Base-by-base conservation (phyloP, 1,140 invertebrate genomes). In the Theocolax elegans region DNA sequence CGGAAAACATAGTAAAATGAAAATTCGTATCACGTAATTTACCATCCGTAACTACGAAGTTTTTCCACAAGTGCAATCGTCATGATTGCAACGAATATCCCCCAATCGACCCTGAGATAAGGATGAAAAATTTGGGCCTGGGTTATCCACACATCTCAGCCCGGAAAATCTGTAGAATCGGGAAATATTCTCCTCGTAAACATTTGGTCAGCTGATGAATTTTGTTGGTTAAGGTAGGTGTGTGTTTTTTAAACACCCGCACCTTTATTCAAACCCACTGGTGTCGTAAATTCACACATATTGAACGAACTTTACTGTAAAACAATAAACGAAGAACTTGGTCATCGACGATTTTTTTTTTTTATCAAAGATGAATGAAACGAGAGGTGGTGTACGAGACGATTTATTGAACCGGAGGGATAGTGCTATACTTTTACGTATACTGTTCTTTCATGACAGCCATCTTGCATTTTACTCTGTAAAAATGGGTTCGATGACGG, bases 41-140 rank as follows among this genome's bases (percentile, higher is more conserved):
- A 74, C 73, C 73, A 74, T 31, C 73, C 73, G 49, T 25, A 63
- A 9, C 72, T 62, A 10, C 66, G 69, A 1, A 74, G 67, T 27
- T 68, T 66, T 3, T 74, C 56, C 54, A 72, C 63, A 2, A 59
- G 17, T 23, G 51, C 29, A 29, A 71, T 59, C 27, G 60, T 64
- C 68, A 65, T 71, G 35, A 21, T 60, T 4, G 17, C 27, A 15
- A n/a, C n/a, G n/a, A n/a, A n/a, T n/a, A n/a, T n/a, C n/a, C n/a
- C n/a, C n/a, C n/a, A n/a, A n/a, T n/a, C n/a, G n/a, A n/a, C n/a
- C n/a, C n/a, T n/a, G n/a, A n/a, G n/a, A n/a, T n/a, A n/a, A n/a
- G n/a, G n/a, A n/a, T n/a, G n/a, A n/a, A n/a, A n/a, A n/a, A n/a
- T n/a, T n/a, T n/a, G 19, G n/a, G 8, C 56, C 12, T 35, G 3